Evolutionary conservation across 2,113 vertebrate genomes (phyloP).

Genomic region (Falcunculus frontatus): DNA sequence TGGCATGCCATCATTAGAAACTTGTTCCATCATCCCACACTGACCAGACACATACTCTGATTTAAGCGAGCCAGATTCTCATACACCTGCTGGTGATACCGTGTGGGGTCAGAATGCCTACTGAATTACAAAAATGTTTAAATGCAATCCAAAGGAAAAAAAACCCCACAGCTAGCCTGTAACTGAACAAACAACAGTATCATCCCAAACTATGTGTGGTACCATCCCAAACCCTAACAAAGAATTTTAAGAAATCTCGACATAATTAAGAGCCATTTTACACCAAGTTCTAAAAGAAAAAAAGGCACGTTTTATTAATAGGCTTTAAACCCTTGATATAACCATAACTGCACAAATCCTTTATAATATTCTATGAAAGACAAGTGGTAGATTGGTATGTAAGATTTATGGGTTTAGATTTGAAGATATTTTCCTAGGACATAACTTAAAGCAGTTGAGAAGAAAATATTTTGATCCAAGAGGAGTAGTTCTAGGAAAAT

Average conservation of each 20-base stretch:
- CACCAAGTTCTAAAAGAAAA: not conserved
- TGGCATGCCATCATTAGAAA: not conserved
- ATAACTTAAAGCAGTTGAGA: not conserved
- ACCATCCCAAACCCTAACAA: not conserved
- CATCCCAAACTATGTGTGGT: not conserved
- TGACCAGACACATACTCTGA: not conserved
- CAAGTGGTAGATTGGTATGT: not conserved
- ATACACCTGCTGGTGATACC: not conserved
- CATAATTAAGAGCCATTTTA: not conserved
- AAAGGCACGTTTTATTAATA: not conserved
- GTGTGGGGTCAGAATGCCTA: not conserved
- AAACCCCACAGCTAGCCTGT: not conserved
- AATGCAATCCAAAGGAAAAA: not conserved
- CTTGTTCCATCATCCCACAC: not conserved
- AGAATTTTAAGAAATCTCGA: not conserved
- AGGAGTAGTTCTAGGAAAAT: not conserved
- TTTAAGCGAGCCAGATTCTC: not conserved
- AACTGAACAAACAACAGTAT: not conserved
- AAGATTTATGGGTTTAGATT: not conserved
- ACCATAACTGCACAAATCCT: not conserved
- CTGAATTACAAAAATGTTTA: not conserved
- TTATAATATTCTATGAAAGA: not conserved
- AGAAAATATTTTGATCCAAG: conserved; percentile 21
- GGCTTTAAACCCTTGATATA: not conserved
- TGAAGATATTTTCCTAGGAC: not conserved